Evolutionary conservation across 1,140 invertebrate species (phyloP).

Genomic region (Saccostrea glomerata): DNA sequence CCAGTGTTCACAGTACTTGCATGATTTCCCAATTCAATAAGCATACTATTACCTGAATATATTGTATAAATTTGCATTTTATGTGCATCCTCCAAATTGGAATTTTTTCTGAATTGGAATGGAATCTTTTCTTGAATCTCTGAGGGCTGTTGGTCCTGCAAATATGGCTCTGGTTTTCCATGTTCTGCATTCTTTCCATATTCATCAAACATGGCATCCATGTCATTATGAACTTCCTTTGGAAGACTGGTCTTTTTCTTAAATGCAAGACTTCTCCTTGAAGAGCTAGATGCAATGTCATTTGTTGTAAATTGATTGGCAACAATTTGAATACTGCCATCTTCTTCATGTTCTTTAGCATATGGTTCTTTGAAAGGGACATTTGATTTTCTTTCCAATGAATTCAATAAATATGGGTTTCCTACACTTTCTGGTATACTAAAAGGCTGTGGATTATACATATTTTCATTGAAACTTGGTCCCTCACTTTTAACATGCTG

Average conservation of each 20-base stretch:
- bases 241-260: neutral
- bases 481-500: neutral
- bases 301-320: neutral
- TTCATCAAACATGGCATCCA: neutral
- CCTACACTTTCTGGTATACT: too few relatives aligned
- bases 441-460: neutral
- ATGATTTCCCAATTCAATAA: neutral
- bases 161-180: neutral
- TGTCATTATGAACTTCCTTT: neutral
- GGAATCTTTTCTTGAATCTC: neutral
- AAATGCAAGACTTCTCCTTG: slow-evolving; percentile 11
- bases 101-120: neutral
- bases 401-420: neutral
- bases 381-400: neutral
- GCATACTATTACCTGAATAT: slow-evolving; percentile 8
- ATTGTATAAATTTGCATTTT: neutral
- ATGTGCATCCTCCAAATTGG: neutral
- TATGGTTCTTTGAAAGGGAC: neutral
- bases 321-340: neutral
- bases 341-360: neutral
- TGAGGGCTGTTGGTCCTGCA: neutral
- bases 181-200: neutral
- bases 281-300: neutral
- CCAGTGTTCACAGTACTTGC: neutral
- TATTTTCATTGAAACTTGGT: neutral